phyloP scores from a whole-genome alignment of 1,140 invertebrate species.

The Scaptomyza graminum region DNA sequence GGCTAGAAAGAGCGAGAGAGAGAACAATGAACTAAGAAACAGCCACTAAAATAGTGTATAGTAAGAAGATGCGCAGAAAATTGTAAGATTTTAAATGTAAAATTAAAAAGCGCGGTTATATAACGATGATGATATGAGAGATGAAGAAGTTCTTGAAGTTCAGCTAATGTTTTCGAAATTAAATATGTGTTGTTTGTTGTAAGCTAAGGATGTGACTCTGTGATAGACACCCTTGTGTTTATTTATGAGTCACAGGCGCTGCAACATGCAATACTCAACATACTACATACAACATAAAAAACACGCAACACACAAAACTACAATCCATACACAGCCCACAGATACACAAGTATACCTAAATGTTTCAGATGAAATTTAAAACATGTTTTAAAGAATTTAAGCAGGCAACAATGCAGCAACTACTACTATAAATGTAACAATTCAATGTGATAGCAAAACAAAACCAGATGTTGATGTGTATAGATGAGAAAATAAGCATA shows the following conservation, averaged over 20 bases:
- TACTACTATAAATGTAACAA: conserved; percentile 84
- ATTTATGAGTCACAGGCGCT: conserved; percentile 27
- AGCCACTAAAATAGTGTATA: conserved; percentile 75
- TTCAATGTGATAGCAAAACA: conserved; percentile 84
- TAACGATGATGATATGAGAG: conserved; percentile 28
- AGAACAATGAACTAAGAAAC: conserved; percentile 78
- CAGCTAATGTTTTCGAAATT: conserved; percentile 56
- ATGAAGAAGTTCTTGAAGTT: conserved; percentile 51
- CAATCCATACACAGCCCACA: conserved; percentile 36
- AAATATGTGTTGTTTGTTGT: conserved; percentile 51
- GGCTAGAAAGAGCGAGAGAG: conserved; percentile 40
- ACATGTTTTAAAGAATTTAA: conserved; percentile 80
- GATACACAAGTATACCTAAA: conserved; percentile 60
- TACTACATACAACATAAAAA: conserved; percentile 9
- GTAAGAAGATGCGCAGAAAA: conserved; percentile 70
- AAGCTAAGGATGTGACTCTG: neutral
- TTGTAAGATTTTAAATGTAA: conserved; percentile 68
- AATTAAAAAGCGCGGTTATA: conserved; percentile 43
- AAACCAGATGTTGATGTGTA: conserved; percentile 82
- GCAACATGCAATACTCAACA: conserved; percentile 43
- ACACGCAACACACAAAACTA: conserved; percentile 28
- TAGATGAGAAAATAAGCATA: conserved; percentile 73
- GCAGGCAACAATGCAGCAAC: conserved; percentile 75
- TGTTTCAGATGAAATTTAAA: conserved; percentile 79
- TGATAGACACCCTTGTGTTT: conserved; percentile 19